These are phyloP conservation scores for Epizoanthus ramosus DNA, from an alignment of 92 coral and sea anemone genomes.

Conservation along the genomic window DNA sequence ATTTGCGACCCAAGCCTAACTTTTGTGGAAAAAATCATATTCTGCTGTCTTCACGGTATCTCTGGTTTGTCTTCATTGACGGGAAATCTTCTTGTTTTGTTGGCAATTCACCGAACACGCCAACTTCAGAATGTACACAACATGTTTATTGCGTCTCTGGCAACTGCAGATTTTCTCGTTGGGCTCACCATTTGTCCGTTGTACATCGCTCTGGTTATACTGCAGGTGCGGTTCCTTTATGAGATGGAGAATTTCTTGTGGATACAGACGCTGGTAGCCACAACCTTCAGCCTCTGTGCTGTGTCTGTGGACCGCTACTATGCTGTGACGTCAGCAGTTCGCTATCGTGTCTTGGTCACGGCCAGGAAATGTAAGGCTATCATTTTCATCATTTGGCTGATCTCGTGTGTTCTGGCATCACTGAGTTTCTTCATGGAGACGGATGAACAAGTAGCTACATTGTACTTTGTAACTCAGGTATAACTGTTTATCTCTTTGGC, in stretches of 20 bases:
- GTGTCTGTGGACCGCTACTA: constrained; percentile 30
- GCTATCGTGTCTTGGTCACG: constrained; percentile 8
- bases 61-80: constrained; percentile 31
- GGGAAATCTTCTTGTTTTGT: constrained; percentile 34
- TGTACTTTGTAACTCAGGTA: constrained; percentile 1
- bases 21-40: constrained; percentile 8
- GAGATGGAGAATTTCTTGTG: constrained; percentile 37
- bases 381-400: constrained; percentile 7
- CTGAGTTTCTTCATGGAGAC: constrained; percentile 21
- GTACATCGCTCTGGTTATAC: constrained; percentile 24
- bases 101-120: constrained; percentile 17
- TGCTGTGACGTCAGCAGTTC: constrained; percentile 28
- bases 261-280: constrained; percentile 40
- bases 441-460: not conserved
- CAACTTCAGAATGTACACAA: constrained; percentile 19
- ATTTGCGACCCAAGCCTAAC: constrained; percentile 35
- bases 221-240: constrained; percentile 14
- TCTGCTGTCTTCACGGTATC: constrained; percentile 17
- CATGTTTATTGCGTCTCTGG: constrained; percentile 38
- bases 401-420: constrained; percentile 31
- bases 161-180: constrained; percentile 31
- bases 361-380: not conserved
- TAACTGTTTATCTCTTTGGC: not conserved
- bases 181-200: constrained; percentile 37
- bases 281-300: constrained; percentile 34